These are phyloP conservation scores for Hormaphis cornu DNA, from an alignment of 1,140 invertebrate genomes.

Conservation along the genomic window DNA sequence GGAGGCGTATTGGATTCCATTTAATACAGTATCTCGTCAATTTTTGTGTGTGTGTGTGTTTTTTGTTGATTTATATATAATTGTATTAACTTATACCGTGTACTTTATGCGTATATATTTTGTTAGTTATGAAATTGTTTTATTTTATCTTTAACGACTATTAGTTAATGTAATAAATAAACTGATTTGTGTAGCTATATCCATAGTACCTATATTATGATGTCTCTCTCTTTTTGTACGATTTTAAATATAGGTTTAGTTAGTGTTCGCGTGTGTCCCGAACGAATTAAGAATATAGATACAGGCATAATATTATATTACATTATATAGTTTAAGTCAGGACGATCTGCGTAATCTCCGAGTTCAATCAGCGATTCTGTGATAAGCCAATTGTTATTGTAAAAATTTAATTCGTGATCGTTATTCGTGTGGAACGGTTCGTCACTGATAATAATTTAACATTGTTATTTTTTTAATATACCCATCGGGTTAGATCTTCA, in stretches of 20 bases:
- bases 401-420: background rate
- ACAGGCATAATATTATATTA: too few relatives aligned
- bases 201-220: background rate
- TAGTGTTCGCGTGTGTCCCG: background rate
- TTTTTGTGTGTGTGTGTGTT: background rate
- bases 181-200: too few relatives aligned
- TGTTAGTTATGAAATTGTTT: background rate
- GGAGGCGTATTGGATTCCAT: constrained; percentile 53
- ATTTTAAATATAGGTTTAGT: background rate
- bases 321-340: background rate
- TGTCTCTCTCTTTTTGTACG: constrained; percentile 18
- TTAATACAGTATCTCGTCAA: constrained; percentile 39
- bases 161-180: background rate
- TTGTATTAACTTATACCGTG: background rate
- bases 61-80: background rate
- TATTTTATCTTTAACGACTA: constrained; percentile 3
- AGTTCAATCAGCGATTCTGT: constrained; percentile 13
- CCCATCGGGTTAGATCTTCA: background rate
- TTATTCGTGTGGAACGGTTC: background rate
- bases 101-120: too few relatives aligned
- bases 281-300: too few relatives aligned
- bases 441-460: background rate
- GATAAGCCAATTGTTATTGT: background rate
- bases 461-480: too few relatives aligned
- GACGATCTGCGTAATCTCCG: background rate